Conservation (phyloP, 2,113 vertebrate species). For the Herpailurus yagouaroundi region DNA sequence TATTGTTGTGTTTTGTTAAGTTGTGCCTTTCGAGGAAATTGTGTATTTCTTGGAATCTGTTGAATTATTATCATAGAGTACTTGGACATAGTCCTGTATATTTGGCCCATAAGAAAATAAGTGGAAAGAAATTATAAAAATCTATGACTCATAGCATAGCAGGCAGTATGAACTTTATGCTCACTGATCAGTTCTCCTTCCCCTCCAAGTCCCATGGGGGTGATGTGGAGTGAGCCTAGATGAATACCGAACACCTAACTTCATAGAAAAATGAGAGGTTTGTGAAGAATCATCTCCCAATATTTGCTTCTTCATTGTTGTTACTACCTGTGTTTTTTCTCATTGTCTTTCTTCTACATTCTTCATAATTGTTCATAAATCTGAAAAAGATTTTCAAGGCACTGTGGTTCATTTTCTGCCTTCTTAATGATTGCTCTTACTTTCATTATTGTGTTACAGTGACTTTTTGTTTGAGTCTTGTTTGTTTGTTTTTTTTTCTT, state of each 20-base stretch:
- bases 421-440: neutral
- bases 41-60: neutral
- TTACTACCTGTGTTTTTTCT: neutral
- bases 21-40: neutral
- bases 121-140: neutral
- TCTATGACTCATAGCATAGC: neutral
- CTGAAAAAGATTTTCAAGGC: neutral
- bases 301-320: neutral
- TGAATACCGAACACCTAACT: neutral
- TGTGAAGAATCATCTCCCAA: neutral
- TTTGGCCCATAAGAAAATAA: neutral
- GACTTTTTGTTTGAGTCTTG: neutral
- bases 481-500: neutral
- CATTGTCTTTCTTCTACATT: neutral
- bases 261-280: neutral
- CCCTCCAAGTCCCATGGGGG: neutral
- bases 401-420: neutral
- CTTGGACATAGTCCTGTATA: neutral
- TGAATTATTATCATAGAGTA: neutral
- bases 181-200: neutral
- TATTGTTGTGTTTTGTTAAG: neutral
- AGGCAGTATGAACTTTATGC: neutral
- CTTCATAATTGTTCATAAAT: neutral
- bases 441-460: neutral
- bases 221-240: neutral